Evolutionary conservation across 2,888 invertebrate genomes (phyloP), one percentile per base, ranked within the genome.

Genomic region (Tinea pellionella): DNA sequence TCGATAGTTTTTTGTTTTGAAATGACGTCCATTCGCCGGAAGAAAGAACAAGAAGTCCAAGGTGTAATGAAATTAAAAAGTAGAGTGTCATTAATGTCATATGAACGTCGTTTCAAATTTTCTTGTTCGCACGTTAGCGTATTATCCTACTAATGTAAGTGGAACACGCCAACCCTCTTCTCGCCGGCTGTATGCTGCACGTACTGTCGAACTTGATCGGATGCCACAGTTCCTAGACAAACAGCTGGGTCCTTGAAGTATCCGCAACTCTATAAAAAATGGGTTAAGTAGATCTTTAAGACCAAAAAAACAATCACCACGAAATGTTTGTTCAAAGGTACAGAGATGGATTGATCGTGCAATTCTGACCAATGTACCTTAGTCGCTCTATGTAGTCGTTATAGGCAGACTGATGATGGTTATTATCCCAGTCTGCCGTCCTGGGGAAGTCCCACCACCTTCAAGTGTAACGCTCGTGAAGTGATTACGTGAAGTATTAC

Each of bases 171-270:
- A 63, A 94, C 90, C 66, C 94, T 89, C 71, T 94, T 95, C 70
- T 95, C 94, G 1, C 94, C 94, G 59, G 94, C 93, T 3, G 94
- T 94, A 73, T 94, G 93, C 69, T 94, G 92, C 0, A 94, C 90
- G 61, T 88, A 89, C 61, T 88, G 87, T 53, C 85, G 82, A 61
- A 94, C 90, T 74, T 93, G 93, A 69, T 94, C 94, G 1, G 92
- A 91, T 7, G 94, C 94, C 0, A 95, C 94, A 0, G 94, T 93
- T 0, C 95, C 96, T 70, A 96, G 94, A 89, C 96, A 96, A 16
- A 94, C 93, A 57, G 95, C 86, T 0, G 96, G 94, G 71, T 96
- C 96, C 74, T 94, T 95, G 91, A 96, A 96, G 80, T 96, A 96
- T n/a, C 94, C 94, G 82, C 96, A 96, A 65, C 93, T 92, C 94